Conservation (phyloP, 2,888 invertebrate genomes). For the Nomada hirtipes region DNA sequence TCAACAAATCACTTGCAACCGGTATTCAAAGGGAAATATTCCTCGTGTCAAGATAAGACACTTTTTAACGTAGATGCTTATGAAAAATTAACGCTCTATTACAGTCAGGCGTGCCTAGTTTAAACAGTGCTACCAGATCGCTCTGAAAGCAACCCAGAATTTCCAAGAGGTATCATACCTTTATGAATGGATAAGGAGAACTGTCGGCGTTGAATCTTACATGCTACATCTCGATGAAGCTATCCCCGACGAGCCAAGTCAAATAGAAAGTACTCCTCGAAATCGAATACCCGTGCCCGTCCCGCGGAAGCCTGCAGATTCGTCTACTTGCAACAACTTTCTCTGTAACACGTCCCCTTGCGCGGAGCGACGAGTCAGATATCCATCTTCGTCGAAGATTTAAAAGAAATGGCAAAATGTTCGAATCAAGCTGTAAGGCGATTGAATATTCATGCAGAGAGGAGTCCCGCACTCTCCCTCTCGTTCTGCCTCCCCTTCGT, state of each 20-base stretch:
- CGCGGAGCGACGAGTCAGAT: neutral
- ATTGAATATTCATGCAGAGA: constrained; percentile 68
- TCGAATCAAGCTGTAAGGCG: constrained; percentile 63
- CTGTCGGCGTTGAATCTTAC: neutral
- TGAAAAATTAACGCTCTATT: neutral
- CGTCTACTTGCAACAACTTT: neutral
- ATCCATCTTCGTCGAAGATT: neutral
- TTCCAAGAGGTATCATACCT: neutral
- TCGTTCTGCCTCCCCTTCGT: neutral
- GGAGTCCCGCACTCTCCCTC: constrained; percentile 14
- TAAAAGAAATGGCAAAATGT: neutral
- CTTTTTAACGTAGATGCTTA: neutral
- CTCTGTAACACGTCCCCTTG: neutral
- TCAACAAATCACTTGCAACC: neutral
- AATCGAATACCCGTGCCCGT: neutral
- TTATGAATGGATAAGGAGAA: constrained; percentile 10
- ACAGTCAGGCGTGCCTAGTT: neutral
- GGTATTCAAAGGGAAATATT: neutral
- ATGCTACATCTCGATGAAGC: constrained; percentile 12
- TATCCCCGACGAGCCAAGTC: neutral
- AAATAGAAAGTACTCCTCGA: constrained; percentile 15
- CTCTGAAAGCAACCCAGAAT: neutral
- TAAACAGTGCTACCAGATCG: neutral
- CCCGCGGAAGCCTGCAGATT: neutral
- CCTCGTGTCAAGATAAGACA: neutral